phyloP scores from a whole-genome alignment of 2,113 vertebrate species.

The Marcusenius ussheri region DNA sequence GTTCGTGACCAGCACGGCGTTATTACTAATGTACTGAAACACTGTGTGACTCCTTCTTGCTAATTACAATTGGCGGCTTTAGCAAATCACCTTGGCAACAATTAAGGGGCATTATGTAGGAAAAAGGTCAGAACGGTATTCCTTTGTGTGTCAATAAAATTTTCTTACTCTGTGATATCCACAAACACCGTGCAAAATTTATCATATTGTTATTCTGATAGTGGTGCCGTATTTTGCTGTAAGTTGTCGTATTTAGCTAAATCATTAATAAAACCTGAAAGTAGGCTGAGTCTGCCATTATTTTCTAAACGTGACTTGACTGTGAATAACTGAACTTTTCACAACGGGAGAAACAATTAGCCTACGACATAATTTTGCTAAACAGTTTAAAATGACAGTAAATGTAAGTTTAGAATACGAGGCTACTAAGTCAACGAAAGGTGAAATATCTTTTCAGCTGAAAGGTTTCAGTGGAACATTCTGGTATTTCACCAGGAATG shows the following conservation, averaged over 20 bases:
- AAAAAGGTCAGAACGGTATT: conserved; percentile 33
- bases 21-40: conserved; percentile 56
- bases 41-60: conserved; percentile 62
- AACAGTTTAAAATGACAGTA: background rate
- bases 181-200: background rate
- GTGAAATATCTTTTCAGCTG: background rate
- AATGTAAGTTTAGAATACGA: background rate
- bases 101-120: conserved; percentile 51
- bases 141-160: background rate
- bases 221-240: background rate
- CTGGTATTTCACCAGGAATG: background rate
- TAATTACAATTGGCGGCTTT: conserved; percentile 69
- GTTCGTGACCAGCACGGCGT: conserved; percentile 53
- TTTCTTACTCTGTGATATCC: background rate
- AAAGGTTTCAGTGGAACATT: background rate
- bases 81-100: conserved; percentile 71
- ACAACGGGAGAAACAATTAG: background rate
- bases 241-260: background rate
- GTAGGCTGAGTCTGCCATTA: background rate
- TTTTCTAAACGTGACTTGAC: background rate
- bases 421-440: background rate
- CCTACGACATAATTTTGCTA: background rate
- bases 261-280: background rate
- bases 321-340: background rate
- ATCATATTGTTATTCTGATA: background rate